Evolutionary conservation across 2,888 invertebrate genomes (phyloP).

Genomic region (Rutpela maculata): DNA sequence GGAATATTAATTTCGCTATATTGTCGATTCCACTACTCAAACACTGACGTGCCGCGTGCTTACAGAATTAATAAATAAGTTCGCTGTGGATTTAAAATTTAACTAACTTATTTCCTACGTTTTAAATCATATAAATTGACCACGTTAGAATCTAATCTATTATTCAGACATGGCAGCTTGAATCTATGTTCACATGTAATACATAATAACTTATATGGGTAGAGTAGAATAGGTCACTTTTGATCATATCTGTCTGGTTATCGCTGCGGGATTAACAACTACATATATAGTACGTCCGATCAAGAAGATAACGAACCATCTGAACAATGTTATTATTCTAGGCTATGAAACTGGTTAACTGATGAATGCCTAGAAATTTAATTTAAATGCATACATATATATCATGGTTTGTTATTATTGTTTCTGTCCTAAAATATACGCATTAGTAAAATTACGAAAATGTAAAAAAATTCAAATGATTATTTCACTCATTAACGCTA

Average conservation of each 20-base stretch:
- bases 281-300: not conserved
- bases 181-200: not conserved
- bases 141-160: not conserved
- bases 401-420: too few relatives aligned
- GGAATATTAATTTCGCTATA: too few relatives aligned
- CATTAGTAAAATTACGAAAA: too few relatives aligned
- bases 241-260: slow-evolving; percentile 1
- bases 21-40: too few relatives aligned
- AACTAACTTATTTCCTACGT: not conserved
- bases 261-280: not conserved
- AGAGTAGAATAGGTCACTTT: slow-evolving; percentile 2
- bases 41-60: too few relatives aligned
- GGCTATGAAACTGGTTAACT: not conserved
- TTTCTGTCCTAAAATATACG: too few relatives aligned
- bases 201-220: slow-evolving; percentile 7
- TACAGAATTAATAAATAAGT: too few relatives aligned
- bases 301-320: not conserved
- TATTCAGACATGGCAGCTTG: slow-evolving; percentile 1
- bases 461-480: too few relatives aligned
- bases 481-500: too few relatives aligned
- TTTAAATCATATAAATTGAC: not conserved
- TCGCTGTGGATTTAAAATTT: too few relatives aligned
- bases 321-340: not conserved
- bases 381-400: too few relatives aligned
- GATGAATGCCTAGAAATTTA: not conserved